These are phyloP conservation scores for Pipistrellus pygmaeus DNA, from an alignment of 2,797 vertebrate genomes.

Conservation along the genomic window DNA sequence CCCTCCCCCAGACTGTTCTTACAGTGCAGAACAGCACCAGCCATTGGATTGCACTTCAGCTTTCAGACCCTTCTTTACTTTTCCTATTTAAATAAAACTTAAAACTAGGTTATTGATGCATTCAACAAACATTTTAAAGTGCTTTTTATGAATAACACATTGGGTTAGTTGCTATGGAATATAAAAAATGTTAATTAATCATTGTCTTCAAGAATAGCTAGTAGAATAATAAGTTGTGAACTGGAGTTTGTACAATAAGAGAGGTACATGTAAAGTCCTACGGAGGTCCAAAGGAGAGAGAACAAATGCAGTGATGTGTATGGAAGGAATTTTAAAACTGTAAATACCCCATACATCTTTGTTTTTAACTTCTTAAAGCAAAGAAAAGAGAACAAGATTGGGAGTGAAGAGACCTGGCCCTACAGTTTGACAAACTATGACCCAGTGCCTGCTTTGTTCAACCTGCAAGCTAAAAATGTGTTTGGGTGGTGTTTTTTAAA, in stretches of 20 bases:
- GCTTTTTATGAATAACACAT: constrained; percentile 35
- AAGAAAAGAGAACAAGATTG: constrained; percentile 10
- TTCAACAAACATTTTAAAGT: constrained; percentile 47
- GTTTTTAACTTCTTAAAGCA: constrained; percentile 54
- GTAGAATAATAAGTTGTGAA: neutral
- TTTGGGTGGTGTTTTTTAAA: neutral
- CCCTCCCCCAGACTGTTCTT: neutral
- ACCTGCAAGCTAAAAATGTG: constrained; percentile 13
- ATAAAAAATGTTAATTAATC: neutral
- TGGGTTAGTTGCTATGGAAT: neutral
- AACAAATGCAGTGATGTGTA: constrained; percentile 22
- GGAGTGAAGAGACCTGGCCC: neutral
- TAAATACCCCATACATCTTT: neutral
- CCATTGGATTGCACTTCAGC: neutral
- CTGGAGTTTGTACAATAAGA: neutral
- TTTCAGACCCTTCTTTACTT: constrained; percentile 6
- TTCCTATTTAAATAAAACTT: constrained; percentile 24
- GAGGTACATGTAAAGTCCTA: neutral
- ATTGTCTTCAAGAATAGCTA: constrained; percentile 3
- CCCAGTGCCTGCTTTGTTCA: neutral
- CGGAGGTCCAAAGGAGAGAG: neutral
- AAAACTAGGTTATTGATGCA: constrained; percentile 21
- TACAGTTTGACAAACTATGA: constrained; percentile 5
- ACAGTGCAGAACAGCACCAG: neutral
- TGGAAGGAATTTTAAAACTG: neutral